These are phyloP conservation scores for Drosophila kanekoi DNA, from an alignment of 2,888 invertebrate species.

Conservation along the genomic window DNA sequence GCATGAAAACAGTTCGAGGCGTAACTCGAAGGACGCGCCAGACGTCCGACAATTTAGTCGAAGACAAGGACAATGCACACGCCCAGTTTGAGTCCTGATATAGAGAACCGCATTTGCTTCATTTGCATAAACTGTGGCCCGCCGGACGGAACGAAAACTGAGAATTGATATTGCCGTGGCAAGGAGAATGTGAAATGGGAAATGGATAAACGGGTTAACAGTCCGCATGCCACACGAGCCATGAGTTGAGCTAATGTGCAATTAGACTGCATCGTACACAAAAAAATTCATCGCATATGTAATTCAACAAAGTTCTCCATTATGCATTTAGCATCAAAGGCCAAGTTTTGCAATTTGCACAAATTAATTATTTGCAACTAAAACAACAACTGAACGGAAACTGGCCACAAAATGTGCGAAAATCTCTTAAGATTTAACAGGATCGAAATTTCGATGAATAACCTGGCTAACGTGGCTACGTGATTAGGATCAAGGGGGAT, in stretches of 20 bases:
- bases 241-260: conserved; percentile 26
- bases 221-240: conserved; percentile 31
- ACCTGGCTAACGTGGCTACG: conserved; percentile 8
- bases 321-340: conserved; percentile 37
- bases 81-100: conserved; percentile 10
- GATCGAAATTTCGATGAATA: conserved; percentile 36
- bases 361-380: conserved; percentile 70
- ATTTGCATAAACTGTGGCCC: conserved; percentile 67
- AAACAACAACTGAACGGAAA: conserved; percentile 46
- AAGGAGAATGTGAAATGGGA: conserved; percentile 4
- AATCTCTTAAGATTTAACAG: conserved; percentile 75
- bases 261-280: conserved; percentile 48
- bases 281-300: conserved; percentile 44
- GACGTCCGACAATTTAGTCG: conserved; percentile 46
- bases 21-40: conserved; percentile 43
- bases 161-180: conserved; percentile 15
- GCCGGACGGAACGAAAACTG: conserved; percentile 19
- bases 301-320: conserved; percentile 56
- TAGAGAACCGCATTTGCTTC: conserved; percentile 48
- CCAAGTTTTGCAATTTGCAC: conserved; percentile 52
- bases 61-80: conserved; percentile 61
- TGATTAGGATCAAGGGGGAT: background rate
- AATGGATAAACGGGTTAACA: conserved; percentile 17
- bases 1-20: conserved; percentile 59
- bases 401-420: conserved; percentile 66